Percentiles rank a stretch among this genome's conserved stretches.
These are phyloP conservation scores for Pitta sordida DNA, from an alignment of 2,113 vertebrate genomes.

Conservation along the genomic window DNA sequence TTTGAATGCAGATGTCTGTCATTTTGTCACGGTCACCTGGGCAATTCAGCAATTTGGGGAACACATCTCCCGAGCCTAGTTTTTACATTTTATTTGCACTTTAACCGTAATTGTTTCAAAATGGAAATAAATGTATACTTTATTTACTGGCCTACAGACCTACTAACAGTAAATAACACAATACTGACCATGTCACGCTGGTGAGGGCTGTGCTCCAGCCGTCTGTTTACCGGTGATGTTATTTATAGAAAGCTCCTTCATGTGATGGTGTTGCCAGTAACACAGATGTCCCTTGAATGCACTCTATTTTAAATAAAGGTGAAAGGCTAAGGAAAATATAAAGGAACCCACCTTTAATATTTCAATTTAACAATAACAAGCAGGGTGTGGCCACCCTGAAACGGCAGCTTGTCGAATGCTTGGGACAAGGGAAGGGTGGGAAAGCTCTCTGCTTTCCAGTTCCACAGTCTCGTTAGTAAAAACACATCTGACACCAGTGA, in stretches of 20 bases:
- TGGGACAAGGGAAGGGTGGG: constrained; percentile 76
- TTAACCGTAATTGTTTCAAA: neutral
- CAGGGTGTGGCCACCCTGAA: constrained; percentile 60
- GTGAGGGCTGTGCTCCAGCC: neutral
- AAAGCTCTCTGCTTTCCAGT: constrained; percentile 55
- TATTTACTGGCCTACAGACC: neutral
- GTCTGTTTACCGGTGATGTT: constrained; percentile 31
- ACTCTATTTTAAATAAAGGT: constrained; percentile 52
- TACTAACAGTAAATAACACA: neutral
- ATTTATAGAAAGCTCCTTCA: constrained; percentile 52
- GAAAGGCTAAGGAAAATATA: constrained; percentile 59
- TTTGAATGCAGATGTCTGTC: neutral
- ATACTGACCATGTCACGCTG: neutral
- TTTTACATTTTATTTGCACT: neutral
- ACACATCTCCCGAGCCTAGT: neutral
- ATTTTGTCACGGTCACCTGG: neutral
- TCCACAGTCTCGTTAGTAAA: constrained; percentile 41
- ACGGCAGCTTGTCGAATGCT: constrained; percentile 33
- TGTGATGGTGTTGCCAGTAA: constrained; percentile 39
- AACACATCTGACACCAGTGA: constrained; percentile 58
- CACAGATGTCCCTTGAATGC: constrained; percentile 50
- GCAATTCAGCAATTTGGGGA: neutral
- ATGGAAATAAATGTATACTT: neutral
- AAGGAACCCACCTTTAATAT: constrained; percentile 55
- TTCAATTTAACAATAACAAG: constrained; percentile 70